Base-by-base conservation (phyloP, 2,888 invertebrate species). In the Patella depressa region DNA sequence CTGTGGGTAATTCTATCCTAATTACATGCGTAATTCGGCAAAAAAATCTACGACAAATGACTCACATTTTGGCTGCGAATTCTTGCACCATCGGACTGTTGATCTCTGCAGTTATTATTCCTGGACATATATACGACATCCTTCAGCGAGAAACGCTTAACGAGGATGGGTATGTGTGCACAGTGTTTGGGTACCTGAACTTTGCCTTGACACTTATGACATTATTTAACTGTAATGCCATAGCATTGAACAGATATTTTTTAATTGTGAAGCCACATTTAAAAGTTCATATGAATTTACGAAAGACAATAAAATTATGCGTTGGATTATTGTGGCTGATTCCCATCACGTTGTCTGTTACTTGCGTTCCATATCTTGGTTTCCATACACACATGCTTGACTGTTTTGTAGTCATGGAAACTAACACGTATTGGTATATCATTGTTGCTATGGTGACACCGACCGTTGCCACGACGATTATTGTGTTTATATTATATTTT, bases 41-140 rank as follows among this genome's bases (percentile, higher is more conserved):
- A 57, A 3, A n/a, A 0, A 77, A 79, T 54, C 57, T 79, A 3
- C 75, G 53, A 4, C 75, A 75, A 19, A 19, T 77, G 24, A 73
- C 77, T 19, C 75, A 77, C 73, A 24, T 75, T 53, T 73, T 79
- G 11, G 74, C 77, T 11, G 74, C 73, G n/a, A 79, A 77, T 73
- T 71, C 75, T 14, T 77, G 79, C 57, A 75, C 53, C 17, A 73
- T 75, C 15, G 79, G 77, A 5, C 69, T 79, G n/a, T 53, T 79
- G 5, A 53, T 53, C 70, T 79, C 71, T 19, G 54, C 71, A 15
- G 15, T 75, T 45, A 70, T 69, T 59, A 77, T 79, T 53, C 79
- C 79, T 11, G n/a, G 59, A 54, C 77, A 79, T 54, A 19, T 79
- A 14, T 11, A 53, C 19, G 72, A 79, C 75, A 72, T 77, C 15